Evolutionary conservation across 2,888 invertebrate genomes (phyloP), one percentile per base, ranked within the genome.

Genomic region (Subacronicta megacephala): DNA sequence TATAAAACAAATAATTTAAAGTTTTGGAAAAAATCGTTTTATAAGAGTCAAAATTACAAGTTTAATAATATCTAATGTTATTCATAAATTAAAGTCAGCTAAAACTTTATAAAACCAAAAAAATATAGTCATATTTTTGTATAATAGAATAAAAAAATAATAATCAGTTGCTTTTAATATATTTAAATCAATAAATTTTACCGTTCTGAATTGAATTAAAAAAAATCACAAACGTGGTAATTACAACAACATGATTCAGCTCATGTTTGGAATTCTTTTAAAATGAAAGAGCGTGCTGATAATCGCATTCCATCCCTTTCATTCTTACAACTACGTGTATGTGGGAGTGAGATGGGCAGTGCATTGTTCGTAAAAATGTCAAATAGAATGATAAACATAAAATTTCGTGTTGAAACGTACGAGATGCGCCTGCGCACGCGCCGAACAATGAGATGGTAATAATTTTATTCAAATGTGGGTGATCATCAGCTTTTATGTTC

Each of bases 311-410:
- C 81, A 75, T 89, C 89, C 82, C 81, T 84, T 81, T 90, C 85
- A 68, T 72, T 77, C 73, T 59, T 70, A 68, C 55, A 45, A 45
- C 53, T 70, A 68, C 80, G 62, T 59, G 62, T 67, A 78, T 60
- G 72, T 72, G 82, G 87, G 78, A 75, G 85, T 84, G 88, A 84
- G 72, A 77, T 67, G 75, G 70, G 70, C 57, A 77, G 63, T 65
- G 85, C 84, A 91, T 92, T 93, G 92, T 93, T 90, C 89, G 87
- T 88, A 89, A 90, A 90, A 92, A 92, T 92, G 92, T 92, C 91
- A 92, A 93, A 90, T 89, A 88, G 90, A 91, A 93, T 93, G 93
- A 93, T 92, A 92, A 92, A 92, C 92, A 91, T 87, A 90, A 93
- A 90, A 89, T 85, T 84, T 85, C 83, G 88, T 90, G 92, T 90